Base-by-base conservation (phyloP, 2,888 invertebrate species). In the Campopleginae sp. region DNA sequence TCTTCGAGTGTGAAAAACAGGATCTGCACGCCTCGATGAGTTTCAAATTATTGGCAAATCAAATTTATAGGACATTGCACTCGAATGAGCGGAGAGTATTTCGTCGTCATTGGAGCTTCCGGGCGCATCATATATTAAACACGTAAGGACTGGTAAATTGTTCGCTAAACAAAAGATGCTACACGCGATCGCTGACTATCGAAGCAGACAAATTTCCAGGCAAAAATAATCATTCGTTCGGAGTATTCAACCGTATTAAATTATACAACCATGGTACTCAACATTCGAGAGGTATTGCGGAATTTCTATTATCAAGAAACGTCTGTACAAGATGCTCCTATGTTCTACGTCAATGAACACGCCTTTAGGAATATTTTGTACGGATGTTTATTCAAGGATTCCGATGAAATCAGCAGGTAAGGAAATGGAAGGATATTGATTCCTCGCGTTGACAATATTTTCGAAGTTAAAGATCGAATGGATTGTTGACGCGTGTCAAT, bases 41-140 rank as follows among this genome's bases (percentile, higher is more conserved):
- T 75, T 83, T 83, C 70, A 65, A 70, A 70, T 83, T 83, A 83
- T 75, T 31, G 83, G 19, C 23, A 44, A 46, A 63, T 51, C 65
- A 44, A 51, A 4, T 54, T 23, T 42, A 38, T 77, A 38, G 17
- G 23, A 66, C 27, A 66, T 77, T 42, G 38, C 76, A 31, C 48
- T 46, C 48, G 71, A 31, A 23, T 65, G 61, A 72, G 51, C 54
- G 19, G 19, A 12, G 42, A 65, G 44, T 65, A 72, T 72, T 72
- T 72, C 33, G n/a, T 46, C n/a, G 61, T 61, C 31, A 42, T 51
- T 31, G 65, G 31, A 71, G 48, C 8, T 63, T 65, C 33, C 23
- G n/a, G 31, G 23, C n/a, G 68, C 63, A 58, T 77, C 8, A 38
- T 70, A 38, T 70, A 82, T 77, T 77, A 82, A 58, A 19, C 17